Conservation (phyloP, 2,888 invertebrate genomes). For the Pachliopta kotzebuea region DNA sequence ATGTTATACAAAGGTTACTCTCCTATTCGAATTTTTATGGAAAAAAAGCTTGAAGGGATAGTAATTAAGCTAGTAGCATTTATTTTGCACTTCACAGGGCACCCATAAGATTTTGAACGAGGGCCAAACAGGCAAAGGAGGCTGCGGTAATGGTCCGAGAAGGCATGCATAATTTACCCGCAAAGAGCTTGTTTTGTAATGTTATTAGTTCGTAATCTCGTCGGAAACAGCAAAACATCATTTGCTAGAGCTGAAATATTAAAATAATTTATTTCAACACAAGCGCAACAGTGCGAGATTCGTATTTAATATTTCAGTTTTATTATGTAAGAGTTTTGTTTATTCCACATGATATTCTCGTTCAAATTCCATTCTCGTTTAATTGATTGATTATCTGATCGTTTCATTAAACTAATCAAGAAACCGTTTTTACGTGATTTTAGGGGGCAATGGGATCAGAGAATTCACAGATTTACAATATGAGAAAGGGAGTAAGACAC, state of each 20-base stretch:
- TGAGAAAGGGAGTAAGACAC: too few relatives aligned
- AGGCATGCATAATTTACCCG: conserved; percentile 78
- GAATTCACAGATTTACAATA: too few relatives aligned
- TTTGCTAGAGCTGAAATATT: conserved; percentile 70
- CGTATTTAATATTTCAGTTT: conserved; percentile 38
- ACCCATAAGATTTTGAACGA: conserved; percentile 63
- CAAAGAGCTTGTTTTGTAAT: conserved; percentile 78
- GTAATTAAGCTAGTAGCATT: conserved; percentile 31
- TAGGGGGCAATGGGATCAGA: too few relatives aligned
- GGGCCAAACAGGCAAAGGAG: conserved; percentile 49
- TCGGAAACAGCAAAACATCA: conserved; percentile 72
- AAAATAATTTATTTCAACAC: conserved; percentile 72
- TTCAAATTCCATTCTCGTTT: too few relatives aligned
- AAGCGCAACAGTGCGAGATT: conserved; percentile 49
- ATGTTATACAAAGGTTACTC: too few relatives aligned
- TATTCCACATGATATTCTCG: neutral
- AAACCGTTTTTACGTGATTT: too few relatives aligned
- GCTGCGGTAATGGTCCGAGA: conserved; percentile 76
- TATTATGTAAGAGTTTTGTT: conserved; percentile 14
- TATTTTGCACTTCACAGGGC: conserved; percentile 47
- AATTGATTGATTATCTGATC: too few relatives aligned
- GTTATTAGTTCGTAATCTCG: conserved; percentile 80
- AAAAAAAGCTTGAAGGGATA: conserved; percentile 13
- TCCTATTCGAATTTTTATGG: neutral
- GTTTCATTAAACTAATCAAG: too few relatives aligned